Base-by-base conservation (phyloP, 2,888 invertebrate species). In the Tridacna crocea region DNA sequence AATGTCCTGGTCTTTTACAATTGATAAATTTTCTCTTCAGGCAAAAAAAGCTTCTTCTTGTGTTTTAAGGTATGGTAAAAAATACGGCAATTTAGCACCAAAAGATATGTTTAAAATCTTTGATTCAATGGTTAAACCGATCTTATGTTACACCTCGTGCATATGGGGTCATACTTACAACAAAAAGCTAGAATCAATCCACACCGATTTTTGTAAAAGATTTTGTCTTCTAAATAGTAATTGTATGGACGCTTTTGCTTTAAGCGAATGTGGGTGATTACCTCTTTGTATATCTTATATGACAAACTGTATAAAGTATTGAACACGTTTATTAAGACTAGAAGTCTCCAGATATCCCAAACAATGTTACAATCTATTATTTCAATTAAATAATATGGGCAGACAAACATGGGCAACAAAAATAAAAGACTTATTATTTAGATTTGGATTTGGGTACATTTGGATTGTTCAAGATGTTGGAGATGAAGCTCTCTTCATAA, bases 291-390 rank as follows among this genome's bases (percentile, higher is more conserved):
- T 26, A 19, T 19, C 55, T 58, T 79, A 74, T 66, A 74, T 74
- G 74, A 17, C 60, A 46, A n/a, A 75, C 3, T 70, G 47, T 61
- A 75, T 79, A 46, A 75, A 75, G 47, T 79, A 75, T 27, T 75
- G 79, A 75, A 58, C 70, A 60, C 66, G 68, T 68, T 19, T 75
- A 36, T 36, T 75, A 17, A 22, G 47, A 27, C 51, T 79, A 68
- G 47, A 55, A 60, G 60, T 24, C 12, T 55, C 17, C 12, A 66
- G 79, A 47, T 79, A 70, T 27, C 79, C 79, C 3, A 79, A 72
- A 70, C 60, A 70, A 17, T 75, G 79, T 48, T 79, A 79, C 61
- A 47, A 66, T 36, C 51, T 75, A 48, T 79, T 79, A 75, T 60
- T 60, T 15, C 13, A 22, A 63, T 51, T 63, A 22, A 51, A 72